Conservation (phyloP, 2,888 invertebrate genomes). For the Tromatobia lineatoria region DNA sequence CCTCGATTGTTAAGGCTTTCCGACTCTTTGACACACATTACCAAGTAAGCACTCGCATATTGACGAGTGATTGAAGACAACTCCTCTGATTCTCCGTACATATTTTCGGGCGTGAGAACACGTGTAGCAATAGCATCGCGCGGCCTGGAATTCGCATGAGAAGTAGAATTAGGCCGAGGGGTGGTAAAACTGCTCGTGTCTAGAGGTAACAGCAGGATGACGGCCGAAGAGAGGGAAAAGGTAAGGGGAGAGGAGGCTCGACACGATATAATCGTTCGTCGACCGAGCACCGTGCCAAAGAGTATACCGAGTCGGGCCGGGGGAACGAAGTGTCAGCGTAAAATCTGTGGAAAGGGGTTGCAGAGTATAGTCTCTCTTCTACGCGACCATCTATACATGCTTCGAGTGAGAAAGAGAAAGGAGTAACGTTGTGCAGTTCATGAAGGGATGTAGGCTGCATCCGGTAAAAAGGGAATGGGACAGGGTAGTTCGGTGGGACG, state of each 20-base stretch:
- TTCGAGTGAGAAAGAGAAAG: conserved; percentile 5
- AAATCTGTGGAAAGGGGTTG: conserved; percentile 72
- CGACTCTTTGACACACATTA: conserved; percentile 26
- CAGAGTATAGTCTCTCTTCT: conserved; percentile 44
- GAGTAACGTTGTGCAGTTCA: conserved; percentile 24
- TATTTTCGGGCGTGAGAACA: background rate
- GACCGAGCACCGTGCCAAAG: conserved; percentile 58
- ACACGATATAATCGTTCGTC: conserved; percentile 66
- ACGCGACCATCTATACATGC: conserved; percentile 19
- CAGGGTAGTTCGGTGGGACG: conserved; percentile 36
- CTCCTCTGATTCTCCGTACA: background rate
- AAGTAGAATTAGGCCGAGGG: conserved; percentile 69
- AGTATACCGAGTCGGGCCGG: conserved; percentile 66
- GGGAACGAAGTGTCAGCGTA: conserved; percentile 78
- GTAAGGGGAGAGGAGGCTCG: conserved; percentile 20
- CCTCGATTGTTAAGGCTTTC: conserved; percentile 7
- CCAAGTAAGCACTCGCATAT: background rate
- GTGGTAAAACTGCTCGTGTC: conserved; percentile 21
- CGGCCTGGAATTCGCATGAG: conserved; percentile 38
- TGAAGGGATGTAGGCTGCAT: conserved; percentile 46
- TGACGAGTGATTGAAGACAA: background rate
- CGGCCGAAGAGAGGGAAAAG: background rate
- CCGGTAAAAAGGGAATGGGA: conserved; percentile 17
- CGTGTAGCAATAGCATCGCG: background rate
- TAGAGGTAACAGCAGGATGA: conserved; percentile 14